Evolutionary conservation across 2,797 vertebrate species (phyloP).

Genomic region (Anguilla obscura): DNA sequence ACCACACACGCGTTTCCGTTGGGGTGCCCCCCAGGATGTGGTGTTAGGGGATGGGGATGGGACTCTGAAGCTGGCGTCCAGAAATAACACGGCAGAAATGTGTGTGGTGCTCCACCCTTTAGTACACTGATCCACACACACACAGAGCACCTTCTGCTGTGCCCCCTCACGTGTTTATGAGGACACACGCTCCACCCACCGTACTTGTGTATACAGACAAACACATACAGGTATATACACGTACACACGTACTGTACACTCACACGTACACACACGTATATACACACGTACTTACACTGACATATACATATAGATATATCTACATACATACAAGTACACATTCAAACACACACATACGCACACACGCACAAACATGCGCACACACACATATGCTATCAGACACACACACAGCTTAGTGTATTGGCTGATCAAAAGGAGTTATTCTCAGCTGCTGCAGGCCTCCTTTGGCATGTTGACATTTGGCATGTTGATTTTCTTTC

Average conservation of each 20-base stretch:
- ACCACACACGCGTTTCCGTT: neutral
- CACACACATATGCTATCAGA: neutral
- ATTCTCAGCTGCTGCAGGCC: neutral
- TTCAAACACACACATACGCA: neutral
- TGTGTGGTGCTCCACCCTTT: neutral
- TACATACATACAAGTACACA: neutral
- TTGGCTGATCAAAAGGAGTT: constrained; percentile 12
- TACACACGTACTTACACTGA: neutral
- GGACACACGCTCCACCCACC: constrained; percentile 49
- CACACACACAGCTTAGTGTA: constrained; percentile 2
- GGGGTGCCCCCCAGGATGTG: neutral
- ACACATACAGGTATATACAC: constrained; percentile 32
- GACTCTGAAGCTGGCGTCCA: constrained; percentile 7
- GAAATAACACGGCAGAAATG: constrained; percentile 14
- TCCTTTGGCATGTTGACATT: neutral
- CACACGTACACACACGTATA: neutral
- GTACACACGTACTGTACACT: constrained; percentile 29
- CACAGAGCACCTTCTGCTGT: constrained; percentile 13
- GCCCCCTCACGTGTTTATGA: neutral
- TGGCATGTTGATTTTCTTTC: constrained; percentile 4
- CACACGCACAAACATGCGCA: neutral
- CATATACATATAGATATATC: neutral
- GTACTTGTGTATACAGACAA: neutral
- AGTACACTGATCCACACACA: neutral
- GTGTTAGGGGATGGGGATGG: neutral